These are phyloP conservation scores for Pocillopora damicornis DNA, from an alignment of 64 coral and sea anemone genomes.

Conservation along the genomic window DNA sequence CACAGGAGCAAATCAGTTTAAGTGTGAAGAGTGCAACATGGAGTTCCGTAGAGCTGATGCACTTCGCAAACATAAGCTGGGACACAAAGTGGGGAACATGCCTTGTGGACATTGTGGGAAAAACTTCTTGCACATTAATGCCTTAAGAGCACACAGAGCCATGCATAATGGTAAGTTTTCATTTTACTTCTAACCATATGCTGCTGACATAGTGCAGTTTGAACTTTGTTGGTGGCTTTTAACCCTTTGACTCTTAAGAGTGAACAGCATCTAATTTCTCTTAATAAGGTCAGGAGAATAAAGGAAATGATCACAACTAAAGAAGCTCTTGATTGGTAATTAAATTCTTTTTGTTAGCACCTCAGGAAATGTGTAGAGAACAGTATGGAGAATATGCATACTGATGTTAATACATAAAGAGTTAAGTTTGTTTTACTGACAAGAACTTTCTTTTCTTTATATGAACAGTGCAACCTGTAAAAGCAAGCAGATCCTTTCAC, in stretches of 20 bases:
- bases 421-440: no score
- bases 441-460: not conserved
- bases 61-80: conserved; percentile 78
- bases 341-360: no score
- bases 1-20: conserved; percentile 89
- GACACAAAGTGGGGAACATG: conserved; percentile 64
- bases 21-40: conserved; percentile 87
- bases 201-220: not conserved
- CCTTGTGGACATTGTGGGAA: conserved; percentile 73
- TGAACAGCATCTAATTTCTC: no score
- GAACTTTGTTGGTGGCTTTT: not conserved
- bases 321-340: no score
- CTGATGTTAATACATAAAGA: no score
- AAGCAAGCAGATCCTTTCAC: conserved; percentile 55
- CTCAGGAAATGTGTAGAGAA: no score
- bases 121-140: conserved; percentile 74
- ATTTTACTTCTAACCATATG: not conserved
- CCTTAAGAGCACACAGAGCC: conserved; percentile 62
- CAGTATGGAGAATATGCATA: no score
- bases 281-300: no score
- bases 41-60: conserved; percentile 88
- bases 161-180: conserved; percentile 61
- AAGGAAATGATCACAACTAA: no score
- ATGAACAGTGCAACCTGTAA: conserved; percentile 29
- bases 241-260: not conserved